Conservation (phyloP, 2,888 invertebrate genomes). For the Pseudolycoriella hygida region DNA sequence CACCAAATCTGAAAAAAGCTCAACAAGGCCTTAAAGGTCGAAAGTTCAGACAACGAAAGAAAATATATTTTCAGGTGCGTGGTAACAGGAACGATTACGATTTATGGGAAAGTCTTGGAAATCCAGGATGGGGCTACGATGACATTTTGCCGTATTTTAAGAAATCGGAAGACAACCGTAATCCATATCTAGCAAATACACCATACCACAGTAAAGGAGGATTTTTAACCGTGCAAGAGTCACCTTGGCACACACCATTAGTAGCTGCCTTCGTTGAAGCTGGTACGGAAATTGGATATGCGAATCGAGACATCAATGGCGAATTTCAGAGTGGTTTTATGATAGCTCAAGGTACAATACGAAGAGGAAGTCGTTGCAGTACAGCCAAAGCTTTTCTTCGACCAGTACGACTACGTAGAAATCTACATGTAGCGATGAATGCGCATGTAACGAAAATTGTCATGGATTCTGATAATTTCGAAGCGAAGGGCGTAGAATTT, state of each 20-base stretch:
- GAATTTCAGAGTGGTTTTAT: slow-evolving; percentile 62
- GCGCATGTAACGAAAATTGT: slow-evolving; percentile 59
- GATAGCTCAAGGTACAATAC: slow-evolving; percentile 65
- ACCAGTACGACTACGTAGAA: slow-evolving; percentile 39
- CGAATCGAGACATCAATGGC: slow-evolving; percentile 67
- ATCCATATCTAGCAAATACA: slow-evolving; percentile 58
- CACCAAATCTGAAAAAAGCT: no score
- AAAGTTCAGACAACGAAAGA: no score
- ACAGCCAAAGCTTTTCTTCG: slow-evolving; percentile 70
- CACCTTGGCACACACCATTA: slow-evolving; percentile 68
- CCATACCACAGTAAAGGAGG: slow-evolving; percentile 57
- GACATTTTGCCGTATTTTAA: slow-evolving; percentile 75
- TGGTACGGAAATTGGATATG: slow-evolving; percentile 66
- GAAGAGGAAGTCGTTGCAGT: slow-evolving; percentile 64
- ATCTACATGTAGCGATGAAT: slow-evolving; percentile 66
- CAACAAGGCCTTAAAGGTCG: no score
- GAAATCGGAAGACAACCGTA: slow-evolving; percentile 76
- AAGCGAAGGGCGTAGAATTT: slow-evolving; percentile 67
- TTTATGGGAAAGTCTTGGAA: slow-evolving; percentile 71
- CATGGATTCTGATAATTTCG: slow-evolving; percentile 54
- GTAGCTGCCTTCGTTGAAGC: slow-evolving; percentile 70
- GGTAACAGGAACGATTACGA: slow-evolving; percentile 76
- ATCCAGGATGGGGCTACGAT: slow-evolving; percentile 75
- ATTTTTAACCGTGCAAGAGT: slow-evolving; percentile 60
- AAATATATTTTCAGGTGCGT: slow-evolving; percentile 48